Percentiles rank a stretch among this genome's conserved stretches.
Conservation (phyloP, 2,797 vertebrate genomes). For the Paratrypauchen microcephalus region DNA sequence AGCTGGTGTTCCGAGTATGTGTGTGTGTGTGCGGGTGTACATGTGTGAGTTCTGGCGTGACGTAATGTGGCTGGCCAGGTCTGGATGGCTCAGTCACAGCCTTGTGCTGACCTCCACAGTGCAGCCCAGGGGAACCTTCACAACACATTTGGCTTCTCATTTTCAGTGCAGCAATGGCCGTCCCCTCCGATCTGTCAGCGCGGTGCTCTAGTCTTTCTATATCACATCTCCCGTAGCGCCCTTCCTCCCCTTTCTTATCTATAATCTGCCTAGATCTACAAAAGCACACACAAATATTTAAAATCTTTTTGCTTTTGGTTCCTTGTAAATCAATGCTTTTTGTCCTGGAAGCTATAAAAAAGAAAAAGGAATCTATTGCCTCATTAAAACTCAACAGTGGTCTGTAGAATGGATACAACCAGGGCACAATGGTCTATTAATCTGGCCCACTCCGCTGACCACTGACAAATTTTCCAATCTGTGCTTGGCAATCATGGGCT, state of each 20-base stretch:
- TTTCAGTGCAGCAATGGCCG: slow-evolving; percentile 71
- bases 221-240: slow-evolving; percentile 68
- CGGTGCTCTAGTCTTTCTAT: slow-evolving; percentile 67
- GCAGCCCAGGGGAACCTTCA: slow-evolving; percentile 80
- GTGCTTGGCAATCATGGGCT: slow-evolving; percentile 61
- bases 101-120: slow-evolving; percentile 74
- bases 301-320: slow-evolving; percentile 33
- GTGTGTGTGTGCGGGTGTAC: slow-evolving; percentile 22
- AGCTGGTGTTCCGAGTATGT: slow-evolving; percentile 16
- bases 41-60: slow-evolving; percentile 40
- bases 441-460: slow-evolving; percentile 64
- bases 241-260: slow-evolving; percentile 30
- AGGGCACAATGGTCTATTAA: slow-evolving; percentile 66
- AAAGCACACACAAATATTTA: slow-evolving; percentile 29
- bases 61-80: slow-evolving; percentile 49
- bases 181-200: slow-evolving; percentile 78
- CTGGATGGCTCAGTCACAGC: slow-evolving; percentile 60
- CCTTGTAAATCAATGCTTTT: slow-evolving; percentile 26
- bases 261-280: slow-evolving; percentile 42
- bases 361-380: slow-evolving; percentile 26
- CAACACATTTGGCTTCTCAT: slow-evolving; percentile 77
- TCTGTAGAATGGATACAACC: slow-evolving; percentile 50
- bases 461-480: slow-evolving; percentile 43
- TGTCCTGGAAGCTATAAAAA: slow-evolving; percentile 31
- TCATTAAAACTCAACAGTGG: slow-evolving; percentile 67